A percentile compares a stretch with the other conserved stretches of the same genome.
Conservation (phyloP, 2,888 invertebrate species). For the Drosophila sordidula region DNA sequence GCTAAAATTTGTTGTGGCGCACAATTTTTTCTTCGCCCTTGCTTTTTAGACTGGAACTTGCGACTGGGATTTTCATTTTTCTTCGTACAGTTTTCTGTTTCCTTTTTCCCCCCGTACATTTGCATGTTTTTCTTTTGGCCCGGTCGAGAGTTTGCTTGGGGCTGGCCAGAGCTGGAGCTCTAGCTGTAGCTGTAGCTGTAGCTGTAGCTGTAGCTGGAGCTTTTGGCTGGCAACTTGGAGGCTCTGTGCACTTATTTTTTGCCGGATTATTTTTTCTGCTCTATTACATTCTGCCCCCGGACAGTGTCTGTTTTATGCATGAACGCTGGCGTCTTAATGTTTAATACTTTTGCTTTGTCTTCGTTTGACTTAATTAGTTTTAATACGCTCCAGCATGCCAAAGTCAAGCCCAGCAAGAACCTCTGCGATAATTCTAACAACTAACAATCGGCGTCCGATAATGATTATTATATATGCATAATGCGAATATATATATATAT, state of each 20-base stretch:
- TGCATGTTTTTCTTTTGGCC: slow-evolving; percentile 61
- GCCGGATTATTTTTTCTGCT: slow-evolving; percentile 68
- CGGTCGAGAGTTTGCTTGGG: slow-evolving; percentile 32
- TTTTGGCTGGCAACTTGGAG: slow-evolving; percentile 25
- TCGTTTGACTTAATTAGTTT: slow-evolving; percentile 75
- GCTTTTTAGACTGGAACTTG: slow-evolving; percentile 47
- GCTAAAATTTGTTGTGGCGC: slow-evolving; percentile 76
- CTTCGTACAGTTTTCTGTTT: slow-evolving; percentile 1
- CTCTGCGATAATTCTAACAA: slow-evolving; percentile 14
- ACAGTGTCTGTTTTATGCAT: slow-evolving; percentile 65
- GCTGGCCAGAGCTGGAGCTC: slow-evolving; percentile 20
- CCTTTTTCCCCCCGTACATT: slow-evolving; percentile 15
- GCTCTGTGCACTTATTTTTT: slow-evolving; percentile 44
- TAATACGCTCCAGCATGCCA: slow-evolving; percentile 55
- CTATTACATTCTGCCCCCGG: slow-evolving; percentile 62
- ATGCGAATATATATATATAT: slow-evolving; percentile 11
- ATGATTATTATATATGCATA: slow-evolving; percentile 19
- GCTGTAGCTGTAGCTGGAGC: slow-evolving; percentile 20
- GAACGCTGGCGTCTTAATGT: slow-evolving; percentile 68
- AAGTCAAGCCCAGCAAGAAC: slow-evolving; percentile 16
- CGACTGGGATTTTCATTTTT: slow-evolving; percentile 45
- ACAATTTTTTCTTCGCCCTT: slow-evolving; percentile 48
- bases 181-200: slow-evolving; percentile 15
- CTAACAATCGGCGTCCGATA: slow-evolving; percentile 27
- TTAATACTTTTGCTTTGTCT: slow-evolving; percentile 65